phyloP scores from a whole-genome alignment of 2,888 invertebrate species.

The Anodontia alba region DNA sequence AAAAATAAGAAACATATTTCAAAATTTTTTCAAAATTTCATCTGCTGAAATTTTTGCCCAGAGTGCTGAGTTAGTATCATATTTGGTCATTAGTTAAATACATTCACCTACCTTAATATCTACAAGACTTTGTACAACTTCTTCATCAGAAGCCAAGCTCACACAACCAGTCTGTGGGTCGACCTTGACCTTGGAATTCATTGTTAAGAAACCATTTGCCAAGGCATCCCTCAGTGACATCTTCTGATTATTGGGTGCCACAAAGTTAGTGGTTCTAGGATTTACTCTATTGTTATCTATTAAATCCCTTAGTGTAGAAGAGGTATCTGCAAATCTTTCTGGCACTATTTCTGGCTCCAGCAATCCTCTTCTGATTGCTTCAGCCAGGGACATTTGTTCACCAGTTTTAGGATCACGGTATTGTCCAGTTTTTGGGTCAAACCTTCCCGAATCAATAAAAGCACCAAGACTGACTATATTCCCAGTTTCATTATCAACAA shows the following conservation, averaged over 20 bases:
- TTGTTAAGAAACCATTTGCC: slow-evolving; percentile 89
- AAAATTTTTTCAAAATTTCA: no score
- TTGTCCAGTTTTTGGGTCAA: slow-evolving; percentile 88
- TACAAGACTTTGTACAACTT: slow-evolving; percentile 78
- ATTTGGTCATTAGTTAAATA: no score
- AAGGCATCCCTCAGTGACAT: slow-evolving; percentile 87
- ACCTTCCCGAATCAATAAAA: slow-evolving; percentile 82
- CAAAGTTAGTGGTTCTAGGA: slow-evolving; percentile 74
- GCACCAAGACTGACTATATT: slow-evolving; percentile 78
- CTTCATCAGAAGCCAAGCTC: slow-evolving; percentile 76
- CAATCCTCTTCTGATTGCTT: slow-evolving; percentile 93
- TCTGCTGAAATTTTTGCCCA: no score
- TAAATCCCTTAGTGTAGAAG: slow-evolving; percentile 75
- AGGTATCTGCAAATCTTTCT: slow-evolving; percentile 76
- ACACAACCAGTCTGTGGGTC: slow-evolving; percentile 78
- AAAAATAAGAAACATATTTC: no score
- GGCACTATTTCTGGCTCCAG: slow-evolving; percentile 76
- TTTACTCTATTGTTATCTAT: slow-evolving; percentile 79
- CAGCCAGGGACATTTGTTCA: slow-evolving; percentile 87
- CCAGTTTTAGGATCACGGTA: slow-evolving; percentile 89
- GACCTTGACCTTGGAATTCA: slow-evolving; percentile 88
- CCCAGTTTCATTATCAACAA: slow-evolving; percentile 80
- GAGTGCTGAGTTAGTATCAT: no score
- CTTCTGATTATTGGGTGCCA: slow-evolving; percentile 86
- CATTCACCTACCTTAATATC: slow-evolving; percentile 69